Percentiles rank a stretch among this genome's conserved stretches.
Evolutionary conservation across 2,888 invertebrate genomes (phyloP).

Genomic region (Orchesella flavescens): DNA sequence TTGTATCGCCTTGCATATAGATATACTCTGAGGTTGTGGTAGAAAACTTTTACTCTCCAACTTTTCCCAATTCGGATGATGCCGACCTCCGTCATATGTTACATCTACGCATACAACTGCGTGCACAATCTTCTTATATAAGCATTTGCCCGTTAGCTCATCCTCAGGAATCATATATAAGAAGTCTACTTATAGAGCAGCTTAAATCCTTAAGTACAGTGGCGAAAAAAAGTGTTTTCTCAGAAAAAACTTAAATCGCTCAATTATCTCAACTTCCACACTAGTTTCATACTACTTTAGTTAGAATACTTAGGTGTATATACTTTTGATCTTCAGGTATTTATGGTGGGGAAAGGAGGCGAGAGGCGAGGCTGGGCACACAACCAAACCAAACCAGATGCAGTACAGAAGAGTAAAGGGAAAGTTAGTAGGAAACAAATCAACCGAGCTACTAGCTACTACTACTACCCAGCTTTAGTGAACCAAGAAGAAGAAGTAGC

Average conservation of each 20-base stretch:
- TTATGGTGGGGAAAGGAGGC: neutral
- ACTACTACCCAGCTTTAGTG: too few relatives aligned
- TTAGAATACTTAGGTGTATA: neutral
- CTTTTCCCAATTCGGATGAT: constrained; percentile 13
- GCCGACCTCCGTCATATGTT: constrained; percentile 19
- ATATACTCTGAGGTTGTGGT: neutral
- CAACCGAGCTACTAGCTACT: neutral
- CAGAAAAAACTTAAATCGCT: constrained; percentile 45
- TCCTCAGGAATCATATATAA: neutral
- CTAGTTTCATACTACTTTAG: neutral
- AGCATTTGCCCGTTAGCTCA: neutral
- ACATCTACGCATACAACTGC: too few relatives aligned
- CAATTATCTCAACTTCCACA: constrained; percentile 43
- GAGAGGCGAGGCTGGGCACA: neutral
- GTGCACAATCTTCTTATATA: neutral
- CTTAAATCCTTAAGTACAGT: neutral
- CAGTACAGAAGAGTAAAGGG: neutral
- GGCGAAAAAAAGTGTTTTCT: neutral
- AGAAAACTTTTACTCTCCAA: constrained; percentile 15
- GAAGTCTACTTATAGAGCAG: neutral
- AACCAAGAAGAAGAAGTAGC: too few relatives aligned
- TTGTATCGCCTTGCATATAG: neutral
- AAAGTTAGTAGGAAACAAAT: neutral
- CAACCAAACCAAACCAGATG: too few relatives aligned
- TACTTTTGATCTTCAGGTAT: neutral